A percentile compares a stretch with the other conserved stretches of the same genome.
Conservation (phyloP, 2,113 vertebrate species). For the Corydoras sp. region DNA sequence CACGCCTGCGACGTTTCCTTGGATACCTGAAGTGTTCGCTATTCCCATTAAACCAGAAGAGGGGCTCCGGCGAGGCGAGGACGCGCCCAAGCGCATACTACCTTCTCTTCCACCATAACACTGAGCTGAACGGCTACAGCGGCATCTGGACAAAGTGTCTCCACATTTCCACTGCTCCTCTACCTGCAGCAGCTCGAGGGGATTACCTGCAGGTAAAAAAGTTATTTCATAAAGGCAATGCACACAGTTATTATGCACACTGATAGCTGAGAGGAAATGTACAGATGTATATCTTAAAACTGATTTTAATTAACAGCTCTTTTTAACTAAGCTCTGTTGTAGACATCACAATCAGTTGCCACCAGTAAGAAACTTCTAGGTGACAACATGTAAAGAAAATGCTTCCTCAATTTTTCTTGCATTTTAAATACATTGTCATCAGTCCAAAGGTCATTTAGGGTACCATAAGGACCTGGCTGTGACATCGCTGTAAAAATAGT, state of each 20-base stretch:
- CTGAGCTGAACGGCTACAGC: conserved; percentile 43
- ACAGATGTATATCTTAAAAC: too few species aligned
- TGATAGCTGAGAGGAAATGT: too few species aligned
- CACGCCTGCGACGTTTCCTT: conserved; percentile 15
- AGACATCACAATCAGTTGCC: too few species aligned
- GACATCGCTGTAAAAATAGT: background rate
- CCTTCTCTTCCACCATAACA: background rate
- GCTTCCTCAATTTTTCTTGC: too few species aligned
- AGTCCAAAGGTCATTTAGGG: background rate
- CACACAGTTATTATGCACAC: too few species aligned
- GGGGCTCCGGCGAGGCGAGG: conserved; percentile 63
- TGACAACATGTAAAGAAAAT: too few species aligned
- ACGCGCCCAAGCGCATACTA: conserved; percentile 69
- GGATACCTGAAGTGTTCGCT: conserved; percentile 19
- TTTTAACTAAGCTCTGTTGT: too few species aligned
- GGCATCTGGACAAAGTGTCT: conserved; percentile 21
- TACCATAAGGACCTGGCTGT: background rate
- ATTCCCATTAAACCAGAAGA: conserved; percentile 5
- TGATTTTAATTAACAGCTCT: too few species aligned
- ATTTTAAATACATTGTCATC: too few species aligned
- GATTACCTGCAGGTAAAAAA: conserved; percentile 15
- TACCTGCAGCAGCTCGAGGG: conserved; percentile 30
- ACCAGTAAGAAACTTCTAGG: too few species aligned
- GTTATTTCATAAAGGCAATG: conserved; percentile 38
- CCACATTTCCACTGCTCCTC: conserved; percentile 47